Conservation (phyloP, 2,888 invertebrate species). For the Pristionchus entomophagus region DNA sequence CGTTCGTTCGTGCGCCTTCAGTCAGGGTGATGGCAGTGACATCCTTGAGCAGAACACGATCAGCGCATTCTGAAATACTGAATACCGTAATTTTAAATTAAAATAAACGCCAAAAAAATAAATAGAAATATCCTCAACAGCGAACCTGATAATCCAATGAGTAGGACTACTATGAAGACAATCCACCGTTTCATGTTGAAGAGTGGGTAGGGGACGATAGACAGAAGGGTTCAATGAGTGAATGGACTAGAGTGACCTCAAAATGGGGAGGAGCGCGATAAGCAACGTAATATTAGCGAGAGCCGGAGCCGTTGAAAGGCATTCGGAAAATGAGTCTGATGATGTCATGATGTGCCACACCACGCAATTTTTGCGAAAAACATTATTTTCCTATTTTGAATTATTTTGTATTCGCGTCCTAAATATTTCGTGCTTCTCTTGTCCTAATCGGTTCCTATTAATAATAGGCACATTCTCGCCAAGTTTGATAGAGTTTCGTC, state of each 20-base stretch:
- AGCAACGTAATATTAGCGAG: conserved; percentile 26
- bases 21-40: conserved; percentile 46
- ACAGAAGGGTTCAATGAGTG: background rate
- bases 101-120: too few relatives aligned
- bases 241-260: background rate
- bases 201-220: background rate
- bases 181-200: conserved; percentile 1
- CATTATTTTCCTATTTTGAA: conserved; percentile 7
- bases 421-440: background rate
- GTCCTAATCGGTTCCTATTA: background rate
- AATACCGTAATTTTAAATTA: too few relatives aligned
- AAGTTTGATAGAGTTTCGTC: background rate
- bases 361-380: background rate
- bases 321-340: background rate
- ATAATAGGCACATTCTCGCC: background rate
- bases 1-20: conserved; percentile 21
- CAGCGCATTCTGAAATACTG: conserved; percentile 29
- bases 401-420: background rate
- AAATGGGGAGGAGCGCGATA: background rate
- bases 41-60: conserved; percentile 44
- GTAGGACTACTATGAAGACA: background rate
- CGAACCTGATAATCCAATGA: background rate
- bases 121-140: background rate
- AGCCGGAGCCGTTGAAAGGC: background rate
- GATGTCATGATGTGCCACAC: background rate